phyloP scores from a whole-genome alignment of 2,113 vertebrate species.

The Otus sunia region DNA sequence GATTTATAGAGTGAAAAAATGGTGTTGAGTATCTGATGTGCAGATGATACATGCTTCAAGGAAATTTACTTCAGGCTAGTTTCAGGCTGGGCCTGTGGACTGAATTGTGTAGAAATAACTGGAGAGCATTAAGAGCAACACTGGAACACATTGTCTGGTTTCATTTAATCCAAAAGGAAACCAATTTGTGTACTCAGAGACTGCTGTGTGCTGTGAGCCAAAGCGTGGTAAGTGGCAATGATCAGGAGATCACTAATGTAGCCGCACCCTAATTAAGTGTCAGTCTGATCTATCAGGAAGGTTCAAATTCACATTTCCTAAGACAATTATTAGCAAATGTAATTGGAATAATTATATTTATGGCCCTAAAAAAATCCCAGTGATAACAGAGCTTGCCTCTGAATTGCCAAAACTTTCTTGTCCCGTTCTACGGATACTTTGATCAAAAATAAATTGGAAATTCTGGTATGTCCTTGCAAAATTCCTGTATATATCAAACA shows the following conservation, averaged over 20 bases:
- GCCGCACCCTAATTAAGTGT: slow-evolving; percentile 6
- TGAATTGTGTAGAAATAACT: slow-evolving; percentile 1
- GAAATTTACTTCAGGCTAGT: neutral
- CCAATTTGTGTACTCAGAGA: neutral
- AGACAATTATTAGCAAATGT: neutral
- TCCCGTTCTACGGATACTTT: neutral
- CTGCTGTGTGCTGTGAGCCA: neutral
- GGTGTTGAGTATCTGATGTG: neutral
- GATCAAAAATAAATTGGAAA: neutral
- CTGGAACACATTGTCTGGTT: slow-evolving; percentile 27
- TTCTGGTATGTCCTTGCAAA: neutral
- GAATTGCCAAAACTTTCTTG: neutral
- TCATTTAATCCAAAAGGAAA: neutral
- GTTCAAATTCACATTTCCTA: neutral
- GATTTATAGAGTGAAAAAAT: slow-evolving; percentile 29
- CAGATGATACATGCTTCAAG: neutral
- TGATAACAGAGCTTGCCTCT: neutral
- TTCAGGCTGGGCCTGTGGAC: neutral
- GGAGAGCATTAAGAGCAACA: neutral
- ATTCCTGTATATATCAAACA: slow-evolving; percentile 27
- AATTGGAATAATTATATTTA: neutral
- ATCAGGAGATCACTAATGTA: neutral
- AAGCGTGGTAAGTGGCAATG: neutral
- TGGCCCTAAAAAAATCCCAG: neutral
- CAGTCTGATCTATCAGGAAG: neutral